phyloP scores from a whole-genome alignment of 2,888 invertebrate species.

The Lutraria lutraria region DNA sequence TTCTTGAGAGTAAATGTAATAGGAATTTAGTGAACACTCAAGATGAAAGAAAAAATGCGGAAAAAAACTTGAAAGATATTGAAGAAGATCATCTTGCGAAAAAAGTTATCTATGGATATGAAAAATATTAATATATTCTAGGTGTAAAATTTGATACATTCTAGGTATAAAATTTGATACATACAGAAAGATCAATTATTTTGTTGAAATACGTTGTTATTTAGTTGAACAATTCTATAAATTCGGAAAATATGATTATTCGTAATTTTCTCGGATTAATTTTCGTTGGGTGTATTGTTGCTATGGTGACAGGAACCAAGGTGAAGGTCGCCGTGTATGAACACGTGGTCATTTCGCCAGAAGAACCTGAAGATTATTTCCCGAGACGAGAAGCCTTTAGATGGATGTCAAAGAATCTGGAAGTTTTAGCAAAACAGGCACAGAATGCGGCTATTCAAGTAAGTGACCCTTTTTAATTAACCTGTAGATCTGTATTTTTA shows the following conservation, averaged over 20 bases:
- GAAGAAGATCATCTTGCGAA: background rate
- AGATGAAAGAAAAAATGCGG: background rate
- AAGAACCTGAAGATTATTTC: constrained; percentile 44
- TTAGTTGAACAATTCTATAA: too few species aligned
- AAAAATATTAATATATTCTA: background rate
- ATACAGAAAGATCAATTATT: too few species aligned
- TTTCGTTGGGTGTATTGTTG: background rate
- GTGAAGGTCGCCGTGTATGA: constrained; percentile 70
- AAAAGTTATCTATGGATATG: background rate
- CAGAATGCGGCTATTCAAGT: constrained; percentile 60
- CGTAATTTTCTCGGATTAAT: background rate
- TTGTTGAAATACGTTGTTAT: too few species aligned
- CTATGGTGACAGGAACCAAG: constrained; percentile 30
- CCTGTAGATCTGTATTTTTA: too few species aligned
- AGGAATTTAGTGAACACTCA: background rate
- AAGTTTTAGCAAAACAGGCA: constrained; percentile 57
- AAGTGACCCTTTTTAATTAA: background rate
- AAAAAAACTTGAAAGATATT: background rate
- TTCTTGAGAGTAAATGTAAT: background rate
- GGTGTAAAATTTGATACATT: background rate
- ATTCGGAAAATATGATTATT: background rate
- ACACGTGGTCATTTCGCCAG: constrained; percentile 68
- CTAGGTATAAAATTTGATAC: background rate
- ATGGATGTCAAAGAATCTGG: constrained; percentile 67
- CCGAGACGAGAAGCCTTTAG: constrained; percentile 62